phyloP scores from a whole-genome alignment of 2,113 vertebrate species.

The Ciconia maguari region DNA sequence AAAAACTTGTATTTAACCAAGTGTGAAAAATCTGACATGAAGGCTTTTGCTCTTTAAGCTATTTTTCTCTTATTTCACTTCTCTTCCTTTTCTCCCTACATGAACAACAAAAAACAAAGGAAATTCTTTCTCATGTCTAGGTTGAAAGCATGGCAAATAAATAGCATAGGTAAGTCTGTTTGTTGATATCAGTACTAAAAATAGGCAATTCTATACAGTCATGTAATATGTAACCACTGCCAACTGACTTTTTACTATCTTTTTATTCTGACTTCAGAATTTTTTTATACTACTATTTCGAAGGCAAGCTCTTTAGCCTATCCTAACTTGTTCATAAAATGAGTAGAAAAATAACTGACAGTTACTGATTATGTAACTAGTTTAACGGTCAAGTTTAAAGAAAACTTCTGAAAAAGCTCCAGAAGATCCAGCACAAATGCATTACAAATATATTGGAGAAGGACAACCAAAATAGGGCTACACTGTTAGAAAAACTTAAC shows the following conservation, averaged over 20 bases:
- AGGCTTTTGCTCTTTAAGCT: not conserved
- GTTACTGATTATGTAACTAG: not conserved
- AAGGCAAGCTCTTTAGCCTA: not conserved
- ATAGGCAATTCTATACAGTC: not conserved
- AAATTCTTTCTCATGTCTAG: not conserved
- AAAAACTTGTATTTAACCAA: not conserved
- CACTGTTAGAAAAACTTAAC: not conserved
- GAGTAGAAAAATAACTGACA: not conserved
- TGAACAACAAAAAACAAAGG: not conserved
- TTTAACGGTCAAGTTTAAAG: not conserved
- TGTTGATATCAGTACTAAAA: not conserved
- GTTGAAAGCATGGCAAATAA: not conserved
- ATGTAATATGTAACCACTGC: not conserved
- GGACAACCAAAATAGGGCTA: not conserved
- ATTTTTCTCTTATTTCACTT: not conserved
- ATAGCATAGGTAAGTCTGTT: not conserved
- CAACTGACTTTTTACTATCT: not conserved
- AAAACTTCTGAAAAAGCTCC: not conserved
- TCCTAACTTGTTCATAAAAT: not conserved
- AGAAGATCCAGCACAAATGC: not conserved
- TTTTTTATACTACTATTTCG: not conserved
- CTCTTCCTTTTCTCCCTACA: not conserved
- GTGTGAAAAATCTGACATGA: not conserved
- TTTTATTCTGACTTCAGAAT: not conserved
- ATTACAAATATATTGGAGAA: not conserved